A percentile compares a stretch with the other conserved stretches of the same genome.
phyloP scores from a whole-genome alignment of 2,113 vertebrate genomes.

The Percopsis transmontana region DNA sequence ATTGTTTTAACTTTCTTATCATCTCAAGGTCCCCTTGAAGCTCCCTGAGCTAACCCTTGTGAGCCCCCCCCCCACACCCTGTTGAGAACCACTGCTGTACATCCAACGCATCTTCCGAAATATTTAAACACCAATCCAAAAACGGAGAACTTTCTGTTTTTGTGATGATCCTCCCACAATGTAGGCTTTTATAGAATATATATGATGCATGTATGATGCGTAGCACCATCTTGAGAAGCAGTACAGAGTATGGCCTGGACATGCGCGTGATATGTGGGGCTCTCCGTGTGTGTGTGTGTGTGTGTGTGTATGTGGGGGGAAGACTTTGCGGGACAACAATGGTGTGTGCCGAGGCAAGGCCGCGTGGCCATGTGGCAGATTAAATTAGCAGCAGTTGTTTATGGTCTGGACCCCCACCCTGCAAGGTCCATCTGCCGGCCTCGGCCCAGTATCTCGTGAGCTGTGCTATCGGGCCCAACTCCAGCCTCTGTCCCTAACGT shows the following conservation, averaged over 20 bases:
- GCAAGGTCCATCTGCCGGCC: conserved; percentile 83
- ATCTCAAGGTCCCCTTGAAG: too few species aligned
- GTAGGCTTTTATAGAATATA: too few species aligned
- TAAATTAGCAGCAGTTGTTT: conserved; percentile 80
- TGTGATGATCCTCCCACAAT: too few species aligned
- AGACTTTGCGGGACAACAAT: conserved; percentile 63
- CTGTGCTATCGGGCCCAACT: conserved; percentile 80
- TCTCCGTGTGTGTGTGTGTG: conserved; percentile 49
- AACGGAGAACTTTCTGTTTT: too few species aligned
- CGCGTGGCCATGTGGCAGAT: conserved; percentile 67
- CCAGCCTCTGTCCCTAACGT: conserved; percentile 68
- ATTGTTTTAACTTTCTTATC: too few species aligned
- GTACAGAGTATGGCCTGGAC: conserved; percentile 20
- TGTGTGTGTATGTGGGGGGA: conserved; percentile 3
- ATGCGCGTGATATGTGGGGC: conserved; percentile 25
- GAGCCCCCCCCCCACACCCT: too few species aligned
- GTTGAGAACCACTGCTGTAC: too few species aligned
- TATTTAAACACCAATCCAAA: too few species aligned
- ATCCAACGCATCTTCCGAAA: too few species aligned
- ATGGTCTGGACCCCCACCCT: conserved; percentile 79
- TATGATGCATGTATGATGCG: too few species aligned
- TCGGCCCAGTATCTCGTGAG: conserved; percentile 61
- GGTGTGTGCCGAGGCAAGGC: conserved; percentile 44
- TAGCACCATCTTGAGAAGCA: too few species aligned
- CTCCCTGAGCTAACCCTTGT: too few species aligned